These are phyloP conservation scores for Beroe forskalii DNA, from an alignment of 37 sponge, comb jelly and placozoan genomes.

Conservation along the genomic window DNA sequence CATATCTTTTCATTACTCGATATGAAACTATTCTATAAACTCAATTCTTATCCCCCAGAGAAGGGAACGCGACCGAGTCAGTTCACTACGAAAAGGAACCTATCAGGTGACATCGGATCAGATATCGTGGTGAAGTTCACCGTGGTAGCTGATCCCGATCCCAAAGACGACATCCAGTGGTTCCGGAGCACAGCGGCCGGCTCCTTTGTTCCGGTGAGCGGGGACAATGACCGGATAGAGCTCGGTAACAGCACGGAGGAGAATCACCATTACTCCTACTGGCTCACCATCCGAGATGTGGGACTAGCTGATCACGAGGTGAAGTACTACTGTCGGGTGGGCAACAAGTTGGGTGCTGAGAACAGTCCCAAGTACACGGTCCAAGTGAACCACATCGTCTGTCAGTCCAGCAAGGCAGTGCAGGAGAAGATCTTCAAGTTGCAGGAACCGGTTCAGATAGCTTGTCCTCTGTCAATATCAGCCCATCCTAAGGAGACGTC, in stretches of 20 bases:
- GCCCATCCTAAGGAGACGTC: conserved; percentile 6
- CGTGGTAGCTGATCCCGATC: neutral
- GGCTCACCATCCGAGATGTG: neutral
- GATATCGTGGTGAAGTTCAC: neutral
- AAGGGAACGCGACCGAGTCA: neutral
- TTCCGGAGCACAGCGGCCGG: neutral
- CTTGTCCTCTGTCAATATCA: conserved; percentile 3
- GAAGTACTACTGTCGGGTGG: neutral
- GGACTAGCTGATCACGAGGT: neutral
- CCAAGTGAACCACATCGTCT: conserved; percentile 47
- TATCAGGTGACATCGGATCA: conserved; percentile 4
- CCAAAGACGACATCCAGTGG: neutral
- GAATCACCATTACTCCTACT: neutral
- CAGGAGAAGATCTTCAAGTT: conserved; percentile 47
- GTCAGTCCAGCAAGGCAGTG: neutral
- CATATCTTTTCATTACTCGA: no score
- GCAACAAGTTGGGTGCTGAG: conserved; percentile 1
- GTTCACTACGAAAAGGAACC: neutral
- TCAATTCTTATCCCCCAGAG: neutral
- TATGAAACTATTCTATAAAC: no score
- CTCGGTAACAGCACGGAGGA: neutral
- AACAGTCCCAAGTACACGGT: conserved; percentile 47
- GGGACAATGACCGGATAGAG: neutral
- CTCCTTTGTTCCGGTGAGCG: neutral
- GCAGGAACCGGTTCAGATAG: conserved; percentile 59